These are phyloP conservation scores for Thecocarcelia acutangulata DNA, from an alignment of 2,888 invertebrate species.

Conservation along the genomic window DNA sequence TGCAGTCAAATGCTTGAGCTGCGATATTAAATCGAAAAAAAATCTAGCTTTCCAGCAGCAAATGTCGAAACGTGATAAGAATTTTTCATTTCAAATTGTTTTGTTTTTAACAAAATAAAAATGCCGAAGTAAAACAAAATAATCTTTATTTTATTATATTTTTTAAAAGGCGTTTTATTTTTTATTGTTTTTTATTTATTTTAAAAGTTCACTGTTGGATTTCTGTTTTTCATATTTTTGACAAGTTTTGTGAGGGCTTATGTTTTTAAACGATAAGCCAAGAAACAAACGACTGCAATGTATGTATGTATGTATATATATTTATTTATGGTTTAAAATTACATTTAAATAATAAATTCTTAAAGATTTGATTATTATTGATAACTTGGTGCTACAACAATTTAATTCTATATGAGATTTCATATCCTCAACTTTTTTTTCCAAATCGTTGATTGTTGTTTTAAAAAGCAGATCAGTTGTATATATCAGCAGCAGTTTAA, in stretches of 20 bases:
- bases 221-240: not conserved
- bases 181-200: constrained; percentile 4
- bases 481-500: too few relatives aligned
- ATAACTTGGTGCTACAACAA: too few relatives aligned
- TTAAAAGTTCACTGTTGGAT: not conserved
- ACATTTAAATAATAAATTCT: not conserved
- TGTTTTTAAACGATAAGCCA: constrained; percentile 40
- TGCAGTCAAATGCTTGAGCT: constrained; percentile 2
- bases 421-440: too few relatives aligned
- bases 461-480: too few relatives aligned
- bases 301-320: too few relatives aligned
- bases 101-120: constrained; percentile 20
- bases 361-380: not conserved
- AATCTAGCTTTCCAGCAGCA: constrained; percentile 6
- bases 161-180: constrained; percentile 40
- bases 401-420: too few relatives aligned
- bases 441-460: too few relatives aligned
- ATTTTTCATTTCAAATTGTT: constrained; percentile 9
- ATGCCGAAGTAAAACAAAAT: constrained; percentile 19
- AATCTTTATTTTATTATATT: constrained; percentile 36
- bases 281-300: not conserved
- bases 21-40: not conserved
- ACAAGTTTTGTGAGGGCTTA: constrained; percentile 18
- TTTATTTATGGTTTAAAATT: constrained; percentile 10
- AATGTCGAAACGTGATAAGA: constrained; percentile 57